These are phyloP conservation scores for Gorsachius magnificus DNA, from an alignment of 2,797 vertebrate genomes.

Conservation along the genomic window DNA sequence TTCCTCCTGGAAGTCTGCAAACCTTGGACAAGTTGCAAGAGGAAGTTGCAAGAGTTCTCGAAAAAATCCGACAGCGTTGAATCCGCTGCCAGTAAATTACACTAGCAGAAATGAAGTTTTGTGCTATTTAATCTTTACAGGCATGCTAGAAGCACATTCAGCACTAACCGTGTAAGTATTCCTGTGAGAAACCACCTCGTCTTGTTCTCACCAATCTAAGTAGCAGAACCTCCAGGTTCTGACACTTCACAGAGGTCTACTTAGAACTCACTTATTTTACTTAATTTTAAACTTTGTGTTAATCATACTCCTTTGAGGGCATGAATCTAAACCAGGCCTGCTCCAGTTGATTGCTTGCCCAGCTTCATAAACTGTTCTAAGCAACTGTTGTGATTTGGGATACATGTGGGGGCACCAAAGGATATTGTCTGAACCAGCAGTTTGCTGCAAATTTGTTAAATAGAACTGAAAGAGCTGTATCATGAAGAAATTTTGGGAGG, in stretches of 20 bases:
- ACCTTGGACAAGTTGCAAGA: not conserved
- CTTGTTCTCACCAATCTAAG: not conserved
- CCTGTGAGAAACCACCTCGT: not conserved
- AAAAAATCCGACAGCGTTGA: not conserved
- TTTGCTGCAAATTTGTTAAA: not conserved
- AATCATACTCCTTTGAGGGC: not conserved
- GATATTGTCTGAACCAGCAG: not conserved
- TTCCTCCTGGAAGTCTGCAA: conserved; percentile 28
- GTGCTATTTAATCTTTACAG: not conserved
- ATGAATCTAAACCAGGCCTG: not conserved
- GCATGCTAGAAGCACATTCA: not conserved
- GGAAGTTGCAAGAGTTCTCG: conserved; percentile 5
- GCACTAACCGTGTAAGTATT: not conserved
- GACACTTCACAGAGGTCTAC: not conserved
- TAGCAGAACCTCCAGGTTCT: not conserved
- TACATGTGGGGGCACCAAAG: not conserved
- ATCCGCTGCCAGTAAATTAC: not conserved
- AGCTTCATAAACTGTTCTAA: not conserved
- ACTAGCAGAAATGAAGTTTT: not conserved
- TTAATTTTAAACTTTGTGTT: not conserved
- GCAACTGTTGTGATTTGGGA: not conserved
- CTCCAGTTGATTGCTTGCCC: not conserved
- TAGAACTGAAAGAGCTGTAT: not conserved
- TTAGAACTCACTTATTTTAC: not conserved
- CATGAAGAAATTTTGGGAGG: not conserved